Conservation (phyloP, 2,888 invertebrate species). For the Agrotis segetum region DNA sequence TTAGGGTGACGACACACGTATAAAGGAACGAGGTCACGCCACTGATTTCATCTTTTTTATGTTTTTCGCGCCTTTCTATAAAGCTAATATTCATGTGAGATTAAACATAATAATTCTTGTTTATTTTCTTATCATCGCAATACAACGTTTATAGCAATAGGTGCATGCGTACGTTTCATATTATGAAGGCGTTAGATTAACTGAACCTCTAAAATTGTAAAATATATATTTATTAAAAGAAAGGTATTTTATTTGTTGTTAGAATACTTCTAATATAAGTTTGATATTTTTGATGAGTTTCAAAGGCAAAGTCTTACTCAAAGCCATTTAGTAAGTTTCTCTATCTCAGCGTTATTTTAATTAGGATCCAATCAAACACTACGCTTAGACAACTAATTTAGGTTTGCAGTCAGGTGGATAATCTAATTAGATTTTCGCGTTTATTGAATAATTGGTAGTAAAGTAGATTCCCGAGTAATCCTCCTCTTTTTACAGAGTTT, state of each 20-base stretch:
- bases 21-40: slow-evolving; percentile 33
- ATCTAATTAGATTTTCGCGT: slow-evolving; percentile 23
- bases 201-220: not conserved
- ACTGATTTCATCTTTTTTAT: slow-evolving; percentile 48
- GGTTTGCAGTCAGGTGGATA: not conserved
- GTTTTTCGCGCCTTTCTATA: slow-evolving; percentile 35
- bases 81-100: slow-evolving; percentile 41
- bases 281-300: not conserved
- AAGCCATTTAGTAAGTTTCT: not conserved
- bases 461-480: slow-evolving; percentile 40
- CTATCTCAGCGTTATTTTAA: slow-evolving; percentile 37
- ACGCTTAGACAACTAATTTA: slow-evolving; percentile 27
- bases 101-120: slow-evolving; percentile 26
- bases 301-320: not conserved
- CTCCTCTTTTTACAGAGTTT: slow-evolving; percentile 22
- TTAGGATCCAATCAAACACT: slow-evolving; percentile 33
- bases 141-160: not conserved
- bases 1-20: slow-evolving; percentile 12
- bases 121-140: not conserved
- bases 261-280: not conserved
- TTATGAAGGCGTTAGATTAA: not conserved
- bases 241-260: too few relatives aligned
- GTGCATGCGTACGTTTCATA: not conserved
- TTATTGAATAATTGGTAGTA: slow-evolving; percentile 19
- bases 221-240: not conserved